Conservation (phyloP, 2,113 vertebrate species). For the Eira barbara region DNA sequence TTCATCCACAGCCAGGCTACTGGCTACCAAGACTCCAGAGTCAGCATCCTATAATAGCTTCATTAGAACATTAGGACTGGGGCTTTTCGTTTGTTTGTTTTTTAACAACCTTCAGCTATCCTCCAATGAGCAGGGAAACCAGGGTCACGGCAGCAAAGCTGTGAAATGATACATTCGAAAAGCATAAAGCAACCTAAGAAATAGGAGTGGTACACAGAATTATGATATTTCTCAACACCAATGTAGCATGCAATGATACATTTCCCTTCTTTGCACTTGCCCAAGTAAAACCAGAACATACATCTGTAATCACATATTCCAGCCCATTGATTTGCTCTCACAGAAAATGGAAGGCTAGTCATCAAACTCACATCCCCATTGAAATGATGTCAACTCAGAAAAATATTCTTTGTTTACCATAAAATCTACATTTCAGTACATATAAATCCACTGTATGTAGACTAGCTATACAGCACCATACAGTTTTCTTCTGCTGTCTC, state of each 20-base stretch:
- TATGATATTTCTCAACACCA: conserved; percentile 16
- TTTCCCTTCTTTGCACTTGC: conserved; percentile 40
- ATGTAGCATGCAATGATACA: not conserved
- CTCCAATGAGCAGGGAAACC: not conserved
- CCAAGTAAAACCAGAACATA: conserved; percentile 41
- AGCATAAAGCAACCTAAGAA: conserved; percentile 22
- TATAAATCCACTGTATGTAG: conserved; percentile 16
- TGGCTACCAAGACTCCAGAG: not conserved
- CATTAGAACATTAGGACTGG: not conserved
- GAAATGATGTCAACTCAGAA: conserved; percentile 61
- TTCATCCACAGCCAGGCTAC: not conserved
- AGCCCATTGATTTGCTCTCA: conserved; percentile 47
- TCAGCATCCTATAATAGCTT: not conserved
- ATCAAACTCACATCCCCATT: conserved; percentile 44
- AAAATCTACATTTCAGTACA: not conserved
- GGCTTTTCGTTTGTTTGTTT: not conserved
- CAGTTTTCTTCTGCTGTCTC: conserved; percentile 11
- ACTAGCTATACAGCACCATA: not conserved
- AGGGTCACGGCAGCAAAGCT: not conserved
- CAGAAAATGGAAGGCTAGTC: conserved; percentile 46
- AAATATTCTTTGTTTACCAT: conserved; percentile 56
- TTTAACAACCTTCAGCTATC: not conserved
- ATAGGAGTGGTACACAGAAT: not conserved
- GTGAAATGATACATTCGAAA: conserved; percentile 10
- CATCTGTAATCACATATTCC: conserved; percentile 61